Evolutionary conservation across 2,113 vertebrate species (phyloP), one percentile per base, ranked within the genome.

Genomic region (Gobio gobio): DNA sequence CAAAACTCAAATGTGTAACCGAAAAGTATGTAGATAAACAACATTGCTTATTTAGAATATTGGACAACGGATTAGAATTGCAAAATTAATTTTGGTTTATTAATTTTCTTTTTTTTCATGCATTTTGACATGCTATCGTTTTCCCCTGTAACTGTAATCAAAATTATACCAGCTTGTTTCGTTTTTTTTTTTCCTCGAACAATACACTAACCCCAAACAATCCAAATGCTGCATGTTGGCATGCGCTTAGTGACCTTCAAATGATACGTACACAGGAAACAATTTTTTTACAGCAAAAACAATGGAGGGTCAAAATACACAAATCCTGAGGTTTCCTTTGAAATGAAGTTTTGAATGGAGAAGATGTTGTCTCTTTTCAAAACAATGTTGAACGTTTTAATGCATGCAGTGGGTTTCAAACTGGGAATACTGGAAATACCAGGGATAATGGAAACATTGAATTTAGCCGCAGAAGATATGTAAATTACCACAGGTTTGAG

Each of bases 191-290:
- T n/a, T n/a, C 43, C 47, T 63, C 20, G 43, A 73, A 86, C 75
- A 78, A 70, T 36, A 51, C 58, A 2, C 33, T 18, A 54, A 51
- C 24, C 73, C 22, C 4, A 56, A 13, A 49, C 33, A 47, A 58
- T 24, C n/a, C 0, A 3, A 76, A 76, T 76, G 3, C 73, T 51
- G 45, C 24, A 29, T 3, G n/a, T 54, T 86, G 43, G 54, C 66
- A 75, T 82, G 61, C 22, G 70, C 9, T 47, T 16, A 18, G 64
- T 51, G 85, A 63, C 26, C 33, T 68, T 20, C 49, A 83, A 22
- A 84, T 6, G 29, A 80, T 58, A 74, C 79, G 49, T 58, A 68
- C 12, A 83, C 36, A 74, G 58, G 51, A 70, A 61, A 56, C 54
- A 24, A 75, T 70, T 63, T n/a, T 54, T 47, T 61, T 33, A 54